Percentiles rank a stretch among this genome's conserved stretches.
Conservation (phyloP, 2,113 vertebrate genomes). For the Zosterops pallidus region DNA sequence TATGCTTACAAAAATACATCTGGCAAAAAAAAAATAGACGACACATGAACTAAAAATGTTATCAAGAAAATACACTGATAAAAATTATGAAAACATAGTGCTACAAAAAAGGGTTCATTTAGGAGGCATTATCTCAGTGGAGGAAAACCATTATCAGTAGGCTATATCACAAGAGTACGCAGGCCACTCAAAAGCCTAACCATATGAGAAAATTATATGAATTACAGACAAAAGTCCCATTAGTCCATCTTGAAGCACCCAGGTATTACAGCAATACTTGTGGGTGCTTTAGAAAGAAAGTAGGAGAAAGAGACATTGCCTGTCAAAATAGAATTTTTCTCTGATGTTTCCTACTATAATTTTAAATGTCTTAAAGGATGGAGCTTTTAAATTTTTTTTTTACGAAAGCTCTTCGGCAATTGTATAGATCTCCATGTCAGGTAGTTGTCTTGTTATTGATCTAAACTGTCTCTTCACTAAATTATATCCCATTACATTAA, state of each 20-base stretch:
- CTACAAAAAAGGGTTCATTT: background rate
- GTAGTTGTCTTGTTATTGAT: slow-evolving; percentile 11
- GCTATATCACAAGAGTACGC: background rate
- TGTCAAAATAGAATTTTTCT: slow-evolving; percentile 21
- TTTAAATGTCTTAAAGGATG: slow-evolving; percentile 2
- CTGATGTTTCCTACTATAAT: background rate
- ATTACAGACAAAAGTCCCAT: slow-evolving; percentile 22
- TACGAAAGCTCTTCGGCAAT: background rate
- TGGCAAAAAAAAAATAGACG: slow-evolving; percentile 21
- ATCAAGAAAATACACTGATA: background rate
- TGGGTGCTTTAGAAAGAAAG: background rate
- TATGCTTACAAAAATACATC: background rate
- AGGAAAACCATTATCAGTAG: slow-evolving; percentile 11
- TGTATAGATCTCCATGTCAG: background rate
- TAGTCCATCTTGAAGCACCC: background rate
- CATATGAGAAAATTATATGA: background rate
- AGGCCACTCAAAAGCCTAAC: slow-evolving; percentile 25
- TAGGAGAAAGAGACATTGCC: background rate
- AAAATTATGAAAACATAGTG: background rate
- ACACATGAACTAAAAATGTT: background rate
- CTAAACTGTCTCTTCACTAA: slow-evolving; percentile 11
- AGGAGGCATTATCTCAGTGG: background rate
- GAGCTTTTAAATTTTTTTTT: background rate
- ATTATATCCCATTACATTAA: slow-evolving; percentile 4
- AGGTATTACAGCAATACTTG: background rate